Conservation (phyloP, 2,113 vertebrate species). For the Ptychochromis oligacanthus region DNA sequence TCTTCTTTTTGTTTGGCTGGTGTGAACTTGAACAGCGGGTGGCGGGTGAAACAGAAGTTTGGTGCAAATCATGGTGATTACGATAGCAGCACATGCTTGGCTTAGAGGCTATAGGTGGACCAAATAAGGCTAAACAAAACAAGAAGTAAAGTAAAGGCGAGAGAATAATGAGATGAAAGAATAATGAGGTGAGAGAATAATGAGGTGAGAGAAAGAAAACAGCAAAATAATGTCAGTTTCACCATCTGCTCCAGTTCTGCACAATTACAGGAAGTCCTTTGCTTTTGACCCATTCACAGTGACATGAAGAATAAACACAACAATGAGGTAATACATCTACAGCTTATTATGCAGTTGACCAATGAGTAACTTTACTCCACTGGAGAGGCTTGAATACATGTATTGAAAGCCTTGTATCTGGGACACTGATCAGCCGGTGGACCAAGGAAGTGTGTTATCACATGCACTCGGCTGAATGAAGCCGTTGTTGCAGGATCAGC, state of each 20-base stretch:
- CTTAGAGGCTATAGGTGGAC: neutral
- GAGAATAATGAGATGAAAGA: conserved; percentile 31
- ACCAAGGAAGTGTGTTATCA: conserved; percentile 10
- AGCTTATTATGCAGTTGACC: conserved; percentile 3
- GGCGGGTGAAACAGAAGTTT: conserved; percentile 47
- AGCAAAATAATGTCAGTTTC: conserved; percentile 18
- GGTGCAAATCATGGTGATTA: conserved; percentile 6
- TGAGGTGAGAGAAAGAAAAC: conserved; percentile 9
- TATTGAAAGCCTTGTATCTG: conserved; percentile 12
- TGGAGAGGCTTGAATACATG: conserved; percentile 14
- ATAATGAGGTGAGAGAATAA: conserved; percentile 36
- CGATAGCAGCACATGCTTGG: neutral
- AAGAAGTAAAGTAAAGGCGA: neutral
- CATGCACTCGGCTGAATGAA: conserved; percentile 14
- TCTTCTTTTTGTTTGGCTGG: neutral
- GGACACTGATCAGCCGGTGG: neutral
- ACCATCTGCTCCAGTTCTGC: conserved; percentile 46
- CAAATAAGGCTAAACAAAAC: neutral
- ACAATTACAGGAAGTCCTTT: conserved; percentile 74
- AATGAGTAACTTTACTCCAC: neutral
- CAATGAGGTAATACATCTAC: conserved; percentile 49
- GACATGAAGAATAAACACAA: conserved; percentile 71
- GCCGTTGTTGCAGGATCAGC: conserved; percentile 19
- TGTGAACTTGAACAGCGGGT: conserved; percentile 3
- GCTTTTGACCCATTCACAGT: conserved; percentile 52